Evolutionary conservation across 2,888 invertebrate genomes (phyloP).

Genomic region (Caenorhabditis sp.): DNA sequence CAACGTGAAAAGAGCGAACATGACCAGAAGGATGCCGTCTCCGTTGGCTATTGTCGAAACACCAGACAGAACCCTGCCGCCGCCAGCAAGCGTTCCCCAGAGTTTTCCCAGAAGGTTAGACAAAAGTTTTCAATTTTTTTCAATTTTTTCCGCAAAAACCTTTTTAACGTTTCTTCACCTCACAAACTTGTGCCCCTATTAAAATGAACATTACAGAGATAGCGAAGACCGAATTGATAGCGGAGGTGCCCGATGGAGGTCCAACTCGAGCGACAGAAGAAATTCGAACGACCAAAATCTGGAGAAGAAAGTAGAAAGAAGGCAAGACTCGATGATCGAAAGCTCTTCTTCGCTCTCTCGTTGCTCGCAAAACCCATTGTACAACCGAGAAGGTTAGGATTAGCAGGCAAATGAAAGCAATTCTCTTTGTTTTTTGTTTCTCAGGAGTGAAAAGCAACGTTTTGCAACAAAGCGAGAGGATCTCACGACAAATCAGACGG

Average conservation of each 20-base stretch:
- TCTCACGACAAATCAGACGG: slow-evolving; percentile 32
- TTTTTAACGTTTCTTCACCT: too few relatives aligned
- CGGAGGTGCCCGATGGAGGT: slow-evolving; percentile 52
- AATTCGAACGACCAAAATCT: slow-evolving; percentile 44
- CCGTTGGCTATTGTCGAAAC: slow-evolving; percentile 41
- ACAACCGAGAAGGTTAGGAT: slow-evolving; percentile 42
- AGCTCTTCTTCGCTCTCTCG: slow-evolving; percentile 44
- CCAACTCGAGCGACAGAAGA: slow-evolving; percentile 48
- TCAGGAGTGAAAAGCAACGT: slow-evolving; percentile 33
- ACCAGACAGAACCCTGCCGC: slow-evolving; percentile 21
- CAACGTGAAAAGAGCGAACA: slow-evolving; percentile 30
- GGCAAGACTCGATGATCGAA: slow-evolving; percentile 34
- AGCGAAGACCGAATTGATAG: slow-evolving; percentile 38
- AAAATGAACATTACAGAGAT: slow-evolving; percentile 48
- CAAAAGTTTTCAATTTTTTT: too few relatives aligned
- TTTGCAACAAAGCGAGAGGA: slow-evolving; percentile 45
- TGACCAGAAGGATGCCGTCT: slow-evolving; percentile 48
- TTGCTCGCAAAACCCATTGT: slow-evolving; percentile 28
- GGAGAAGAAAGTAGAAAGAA: slow-evolving; percentile 43
- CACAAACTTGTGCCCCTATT: too few relatives aligned
- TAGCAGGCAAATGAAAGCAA: neutral
- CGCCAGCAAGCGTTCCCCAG: slow-evolving; percentile 19
- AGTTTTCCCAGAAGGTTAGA: slow-evolving; percentile 41
- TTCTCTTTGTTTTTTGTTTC: neutral
- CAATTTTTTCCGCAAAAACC: too few relatives aligned